phyloP scores from a whole-genome alignment of 2,113 vertebrate species.

The Irena cyanogastra region DNA sequence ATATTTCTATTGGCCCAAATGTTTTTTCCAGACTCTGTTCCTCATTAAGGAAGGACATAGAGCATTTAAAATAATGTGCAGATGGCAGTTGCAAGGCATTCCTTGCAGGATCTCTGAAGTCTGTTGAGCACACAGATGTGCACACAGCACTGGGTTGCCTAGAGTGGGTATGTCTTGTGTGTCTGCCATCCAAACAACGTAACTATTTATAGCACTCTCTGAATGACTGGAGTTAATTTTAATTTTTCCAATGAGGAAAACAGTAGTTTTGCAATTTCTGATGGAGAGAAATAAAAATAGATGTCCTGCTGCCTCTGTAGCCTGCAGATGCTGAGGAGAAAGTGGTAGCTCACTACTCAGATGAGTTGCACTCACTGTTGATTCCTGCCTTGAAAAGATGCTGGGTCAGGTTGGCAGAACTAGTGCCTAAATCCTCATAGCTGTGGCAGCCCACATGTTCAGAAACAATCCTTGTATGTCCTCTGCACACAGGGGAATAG shows the following conservation, averaged over 20 bases:
- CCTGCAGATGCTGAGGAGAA: background rate
- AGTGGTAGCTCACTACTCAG: background rate
- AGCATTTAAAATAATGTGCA: background rate
- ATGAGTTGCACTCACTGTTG: background rate
- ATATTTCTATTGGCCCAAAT: background rate
- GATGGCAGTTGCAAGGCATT: background rate
- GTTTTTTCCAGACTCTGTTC: background rate
- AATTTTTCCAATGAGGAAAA: background rate
- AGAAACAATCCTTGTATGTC: background rate
- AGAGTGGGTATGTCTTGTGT: background rate
- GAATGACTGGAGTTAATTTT: background rate
- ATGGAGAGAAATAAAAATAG: background rate
- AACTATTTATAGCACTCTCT: background rate
- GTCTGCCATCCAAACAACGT: background rate
- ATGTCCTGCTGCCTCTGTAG: background rate
- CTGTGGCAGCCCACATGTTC: fast-evolving
- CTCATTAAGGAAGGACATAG: background rate
- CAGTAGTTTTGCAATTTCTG: background rate
- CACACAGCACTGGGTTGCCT: background rate
- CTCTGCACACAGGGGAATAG: background rate
- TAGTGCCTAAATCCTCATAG: background rate
- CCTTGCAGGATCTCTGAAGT: background rate
- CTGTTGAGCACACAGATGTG: background rate
- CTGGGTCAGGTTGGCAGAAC: background rate
- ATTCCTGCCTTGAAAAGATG: background rate